Base-by-base conservation (phyloP, 2,113 vertebrate species). In the Acanthisitta chloris region DNA sequence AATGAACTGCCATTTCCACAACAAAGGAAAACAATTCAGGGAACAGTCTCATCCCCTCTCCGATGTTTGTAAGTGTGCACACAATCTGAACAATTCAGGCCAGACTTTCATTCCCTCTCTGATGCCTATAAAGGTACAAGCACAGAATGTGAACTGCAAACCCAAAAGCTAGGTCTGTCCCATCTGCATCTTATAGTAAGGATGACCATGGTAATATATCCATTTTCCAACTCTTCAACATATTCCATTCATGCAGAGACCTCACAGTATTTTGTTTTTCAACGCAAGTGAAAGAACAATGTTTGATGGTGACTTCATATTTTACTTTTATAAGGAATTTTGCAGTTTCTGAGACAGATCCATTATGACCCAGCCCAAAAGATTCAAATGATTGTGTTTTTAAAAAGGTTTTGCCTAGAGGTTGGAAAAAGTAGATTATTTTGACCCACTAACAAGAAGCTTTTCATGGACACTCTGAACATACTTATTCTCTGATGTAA, bases 401-500 rank as follows among this genome's bases (percentile, higher is more conserved):
- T 46, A 1, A 34, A 85, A 71, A 70, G 17, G 4, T 33, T 91
- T 84, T 66, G 15, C 43, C 29, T 59, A 83, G 31, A 59, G 31
- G 23, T 40, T 40, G 61, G 17, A 15, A 81, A 90, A 86, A 80
- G 5, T 26, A 48, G 20, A 58, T 80, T 84, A 58, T 71, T 85
- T 72, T 84, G 33, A 91, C 81, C 65, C 59, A 36, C 29, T 78
- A 79, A 67, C 3, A 49, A 83, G 84, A 93, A 91, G 17, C 9
- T 46, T 86, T 91, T 72, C 31, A 74, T 87, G 11, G 33, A 74
- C 29, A 58, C 18, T 20, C 9, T 51, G 34, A 94, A 83, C 26
- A 40, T 61, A 74, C n/a, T 66, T 77, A 86, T 70, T 74, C 89
- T 89, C 80, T 64, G 38, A 70, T 38, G 51, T 78, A 92, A 92